Evolutionary conservation across 2,888 invertebrate genomes (phyloP).

Genomic region (Apodemia duryi): DNA sequence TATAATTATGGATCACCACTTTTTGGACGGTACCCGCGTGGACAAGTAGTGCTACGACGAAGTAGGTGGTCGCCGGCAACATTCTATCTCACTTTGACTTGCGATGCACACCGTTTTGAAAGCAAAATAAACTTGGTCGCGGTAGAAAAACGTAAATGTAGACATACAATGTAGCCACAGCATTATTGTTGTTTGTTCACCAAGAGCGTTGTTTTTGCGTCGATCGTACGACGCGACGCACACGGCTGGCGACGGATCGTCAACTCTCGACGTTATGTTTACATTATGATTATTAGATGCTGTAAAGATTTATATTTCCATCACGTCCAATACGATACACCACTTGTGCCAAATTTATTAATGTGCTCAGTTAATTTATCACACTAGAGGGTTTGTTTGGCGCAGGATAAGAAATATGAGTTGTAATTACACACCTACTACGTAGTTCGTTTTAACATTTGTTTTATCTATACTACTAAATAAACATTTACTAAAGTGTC

Average conservation of each 20-base stretch:
- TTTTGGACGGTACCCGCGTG: too few species aligned
- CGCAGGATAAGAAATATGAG: constrained; percentile 31
- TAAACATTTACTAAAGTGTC: too few species aligned
- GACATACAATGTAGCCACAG: too few species aligned
- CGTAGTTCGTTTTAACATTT: constrained; percentile 2
- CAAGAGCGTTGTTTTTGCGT: not conserved
- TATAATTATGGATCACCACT: too few species aligned
- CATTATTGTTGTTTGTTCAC: not conserved
- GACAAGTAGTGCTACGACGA: too few species aligned
- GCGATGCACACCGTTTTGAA: too few species aligned
- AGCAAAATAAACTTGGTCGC: too few species aligned
- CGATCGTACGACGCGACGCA: not conserved
- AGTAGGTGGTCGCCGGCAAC: too few species aligned
- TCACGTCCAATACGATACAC: constrained; percentile 35
- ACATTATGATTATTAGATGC: constrained; percentile 49
- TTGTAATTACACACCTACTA: constrained; percentile 7
- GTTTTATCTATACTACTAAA: not conserved
- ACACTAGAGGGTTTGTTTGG: constrained; percentile 38
- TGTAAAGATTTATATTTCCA: constrained; percentile 44
- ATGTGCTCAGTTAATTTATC: constrained; percentile 43
- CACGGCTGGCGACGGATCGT: constrained; percentile 27
- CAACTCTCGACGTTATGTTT: constrained; percentile 42
- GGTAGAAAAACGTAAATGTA: too few species aligned
- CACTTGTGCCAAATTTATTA: constrained; percentile 43
- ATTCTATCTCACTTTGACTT: too few species aligned